A percentile compares a stretch with the other conserved stretches of the same genome.
phyloP scores from a whole-genome alignment of 2,797 vertebrate genomes.

The Helicolenus hilgendorfi region DNA sequence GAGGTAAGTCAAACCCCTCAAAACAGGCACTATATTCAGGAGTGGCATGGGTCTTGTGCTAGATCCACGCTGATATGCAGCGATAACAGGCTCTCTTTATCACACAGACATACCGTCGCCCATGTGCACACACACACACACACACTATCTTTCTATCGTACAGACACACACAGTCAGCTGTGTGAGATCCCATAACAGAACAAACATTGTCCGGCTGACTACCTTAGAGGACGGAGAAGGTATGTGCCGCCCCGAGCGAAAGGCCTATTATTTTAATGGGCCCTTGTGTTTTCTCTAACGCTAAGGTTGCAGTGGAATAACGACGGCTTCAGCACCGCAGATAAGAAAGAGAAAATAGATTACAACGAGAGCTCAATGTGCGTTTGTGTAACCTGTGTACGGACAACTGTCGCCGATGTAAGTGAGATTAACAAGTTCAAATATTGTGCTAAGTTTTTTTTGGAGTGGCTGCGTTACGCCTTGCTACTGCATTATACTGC shows the following conservation, averaged over 20 bases:
- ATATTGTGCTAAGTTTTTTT: slow-evolving; percentile 29
- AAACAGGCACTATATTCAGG: slow-evolving; percentile 65
- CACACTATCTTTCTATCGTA: slow-evolving; percentile 15
- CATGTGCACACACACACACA: slow-evolving; percentile 9
- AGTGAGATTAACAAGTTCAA: slow-evolving; percentile 51
- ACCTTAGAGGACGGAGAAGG: slow-evolving; percentile 43
- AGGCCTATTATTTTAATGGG: slow-evolving; percentile 49
- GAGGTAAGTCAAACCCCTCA: slow-evolving; percentile 40
- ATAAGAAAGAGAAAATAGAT: slow-evolving; percentile 50
- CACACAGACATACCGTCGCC: slow-evolving; percentile 46
- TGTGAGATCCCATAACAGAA: slow-evolving; percentile 71
- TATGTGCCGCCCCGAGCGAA: slow-evolving; percentile 35
- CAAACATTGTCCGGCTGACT: slow-evolving; percentile 57
- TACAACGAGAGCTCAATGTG: slow-evolving; percentile 16
- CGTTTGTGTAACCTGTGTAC: slow-evolving; percentile 52
- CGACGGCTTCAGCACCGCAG: neutral
- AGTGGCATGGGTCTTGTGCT: slow-evolving; percentile 53
- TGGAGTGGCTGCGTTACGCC: slow-evolving; percentile 6
- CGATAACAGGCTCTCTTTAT: slow-evolving; percentile 55
- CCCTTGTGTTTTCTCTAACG: slow-evolving; percentile 58
- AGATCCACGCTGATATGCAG: slow-evolving; percentile 62
- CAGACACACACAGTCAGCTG: slow-evolving; percentile 49
- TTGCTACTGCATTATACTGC: slow-evolving; percentile 35
- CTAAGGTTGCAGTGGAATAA: slow-evolving; percentile 60
- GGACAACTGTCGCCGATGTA: slow-evolving; percentile 38